Base-by-base conservation (phyloP, 1,140 invertebrate species). In the Thaumatotibia leucotreta region DNA sequence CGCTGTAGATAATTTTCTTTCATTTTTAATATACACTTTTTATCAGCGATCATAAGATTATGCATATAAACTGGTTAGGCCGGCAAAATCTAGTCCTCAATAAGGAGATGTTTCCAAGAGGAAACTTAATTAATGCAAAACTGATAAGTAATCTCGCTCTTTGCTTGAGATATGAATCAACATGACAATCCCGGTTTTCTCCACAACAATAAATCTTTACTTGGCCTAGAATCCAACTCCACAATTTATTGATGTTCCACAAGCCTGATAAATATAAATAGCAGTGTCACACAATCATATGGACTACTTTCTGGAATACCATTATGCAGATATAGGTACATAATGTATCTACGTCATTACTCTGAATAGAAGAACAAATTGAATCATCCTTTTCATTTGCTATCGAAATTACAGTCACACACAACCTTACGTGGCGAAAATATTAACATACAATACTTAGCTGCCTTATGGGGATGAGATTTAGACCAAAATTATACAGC, bases 361-460 rank as follows among this genome's bases (percentile, higher is more conserved):
- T 58, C 14, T 58, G 24, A 14, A 58, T 27, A 58, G 27, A 27
- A 31, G 23, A 29, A 58, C 52, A n/a, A 58, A 58, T 58, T 58
- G 23, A 58, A 29, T 31, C 52, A 54, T 54, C n/a, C 6, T 5
- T 14, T 58, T 58, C 11, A 27, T 11, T 11, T 27, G 24, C 24
- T 27, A 58, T 24, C 52, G 20, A 58, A 58, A 58, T 58, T 31
- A 29, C 52, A 58, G 52, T 58, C 52, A 58, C 11, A 14, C 50
- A 27, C 11, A 58, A 14, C 52, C 27, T 14, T 58, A 27, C 4
- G 29, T 58, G 24, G 52, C 10, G 1, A 27, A n/a, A 58, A 29
- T 27, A 58, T 58, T 58, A 27, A 58, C 52, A 58, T 58, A 58
- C 52, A 58, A 58, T 58, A n/a, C n/a, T n/a, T n/a, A 23, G 52